Conservation (phyloP, 1,140 invertebrate genomes). For the Colletes gigas region DNA sequence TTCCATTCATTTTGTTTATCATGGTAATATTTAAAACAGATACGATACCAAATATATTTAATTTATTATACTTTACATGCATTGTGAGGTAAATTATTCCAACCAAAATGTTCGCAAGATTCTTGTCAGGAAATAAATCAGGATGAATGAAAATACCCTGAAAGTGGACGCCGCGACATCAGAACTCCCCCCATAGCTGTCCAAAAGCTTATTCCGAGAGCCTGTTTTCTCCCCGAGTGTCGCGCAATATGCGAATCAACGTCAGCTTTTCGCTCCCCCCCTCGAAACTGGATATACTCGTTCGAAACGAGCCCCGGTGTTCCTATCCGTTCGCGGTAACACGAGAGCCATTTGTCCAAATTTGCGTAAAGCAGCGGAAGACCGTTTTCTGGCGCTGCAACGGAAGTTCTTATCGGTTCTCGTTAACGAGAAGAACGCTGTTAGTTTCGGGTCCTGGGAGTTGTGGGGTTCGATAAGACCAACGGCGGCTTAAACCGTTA, state of each 20-base stretch:
- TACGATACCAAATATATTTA: no score
- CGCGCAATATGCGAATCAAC: not conserved
- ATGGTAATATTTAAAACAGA: no score
- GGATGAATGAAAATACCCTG: no score
- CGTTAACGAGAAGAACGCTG: slow-evolving; percentile 8
- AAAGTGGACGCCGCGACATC: no score
- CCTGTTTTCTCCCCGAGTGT: no score
- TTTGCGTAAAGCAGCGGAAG: not conserved
- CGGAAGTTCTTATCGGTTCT: slow-evolving; percentile 11
- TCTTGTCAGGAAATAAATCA: no score
- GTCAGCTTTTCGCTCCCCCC: not conserved
- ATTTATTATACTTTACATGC: no score
- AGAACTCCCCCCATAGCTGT: no score
- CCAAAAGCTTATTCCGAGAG: no score
- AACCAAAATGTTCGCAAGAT: no score
- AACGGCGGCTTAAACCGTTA: not conserved
- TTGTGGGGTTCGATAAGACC: not conserved
- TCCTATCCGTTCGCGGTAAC: not conserved
- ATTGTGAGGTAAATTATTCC: no score
- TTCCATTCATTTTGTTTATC: no score
- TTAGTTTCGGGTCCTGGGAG: not conserved
- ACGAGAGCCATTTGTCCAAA: not conserved
- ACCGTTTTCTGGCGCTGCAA: not conserved
- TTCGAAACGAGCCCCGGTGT: not conserved
- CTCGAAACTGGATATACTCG: not conserved